Conservation (phyloP, 35 echinoderm and acorn worm species). For the Ophiothrix spiculata region DNA sequence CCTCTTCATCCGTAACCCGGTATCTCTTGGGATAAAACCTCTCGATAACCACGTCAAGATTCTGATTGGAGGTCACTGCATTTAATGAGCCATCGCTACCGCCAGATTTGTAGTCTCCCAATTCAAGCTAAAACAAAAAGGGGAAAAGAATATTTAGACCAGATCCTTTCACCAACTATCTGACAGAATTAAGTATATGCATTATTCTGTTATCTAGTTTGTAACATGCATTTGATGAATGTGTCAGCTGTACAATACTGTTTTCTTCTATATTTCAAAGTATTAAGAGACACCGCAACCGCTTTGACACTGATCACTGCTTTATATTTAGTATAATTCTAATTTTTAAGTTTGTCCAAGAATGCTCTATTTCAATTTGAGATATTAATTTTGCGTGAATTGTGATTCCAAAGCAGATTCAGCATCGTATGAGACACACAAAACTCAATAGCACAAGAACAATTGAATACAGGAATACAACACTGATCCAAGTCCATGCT, state of each 20-base stretch:
- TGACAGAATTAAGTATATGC: not conserved
- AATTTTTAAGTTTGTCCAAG: too few relatives aligned
- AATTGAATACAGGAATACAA: too few relatives aligned
- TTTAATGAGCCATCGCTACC: conserved; percentile 12
- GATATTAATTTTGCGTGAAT: too few relatives aligned
- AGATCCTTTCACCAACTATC: not conserved
- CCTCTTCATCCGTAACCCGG: conserved; percentile 43
- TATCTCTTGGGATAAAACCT: conserved; percentile 90
- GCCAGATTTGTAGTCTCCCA: conserved; percentile 43
- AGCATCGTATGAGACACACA: too few relatives aligned
- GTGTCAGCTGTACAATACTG: not conserved
- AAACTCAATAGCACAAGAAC: not conserved
- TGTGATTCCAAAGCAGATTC: too few relatives aligned
- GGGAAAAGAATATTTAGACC: not conserved
- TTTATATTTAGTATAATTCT: too few relatives aligned
- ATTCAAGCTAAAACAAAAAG: conserved; percentile 40
- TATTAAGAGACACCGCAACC: not conserved
- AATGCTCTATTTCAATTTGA: too few relatives aligned
- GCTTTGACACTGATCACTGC: not conserved
- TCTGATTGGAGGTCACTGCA: conserved; percentile 1
- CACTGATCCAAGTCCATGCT: too few relatives aligned
- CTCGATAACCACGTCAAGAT: conserved; percentile 42
- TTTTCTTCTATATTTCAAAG: not conserved
- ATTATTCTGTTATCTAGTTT: not conserved
- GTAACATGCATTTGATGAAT: not conserved